A percentile compares a stretch with the other conserved stretches of the same genome.
These are phyloP conservation scores for Philereme vetulata DNA, from an alignment of 2,888 invertebrate genomes.

Conservation along the genomic window DNA sequence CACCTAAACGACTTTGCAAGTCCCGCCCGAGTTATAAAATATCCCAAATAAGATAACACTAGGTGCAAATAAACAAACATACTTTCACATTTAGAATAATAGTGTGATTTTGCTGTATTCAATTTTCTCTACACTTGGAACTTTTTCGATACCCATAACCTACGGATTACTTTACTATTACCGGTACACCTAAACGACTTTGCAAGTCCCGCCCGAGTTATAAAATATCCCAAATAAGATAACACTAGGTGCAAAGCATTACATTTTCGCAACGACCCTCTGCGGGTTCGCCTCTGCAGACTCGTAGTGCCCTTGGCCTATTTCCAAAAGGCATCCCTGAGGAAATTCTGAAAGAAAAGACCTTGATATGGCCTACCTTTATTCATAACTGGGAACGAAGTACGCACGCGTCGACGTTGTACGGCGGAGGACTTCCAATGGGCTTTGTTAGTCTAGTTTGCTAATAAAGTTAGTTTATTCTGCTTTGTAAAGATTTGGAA, in stretches of 20 bases:
- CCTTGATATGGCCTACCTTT: conserved; percentile 14
- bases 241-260: conserved; percentile 18
- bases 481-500: too few relatives aligned
- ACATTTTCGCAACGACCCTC: conserved; percentile 31
- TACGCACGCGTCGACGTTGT: background rate
- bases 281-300: conserved; percentile 14
- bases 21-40: too few relatives aligned
- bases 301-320: conserved; percentile 35
- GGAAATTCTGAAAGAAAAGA: conserved; percentile 19
- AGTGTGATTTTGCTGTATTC: background rate
- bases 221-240: conserved; percentile 17
- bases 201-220: background rate
- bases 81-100: too few relatives aligned
- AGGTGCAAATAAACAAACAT: too few relatives aligned
- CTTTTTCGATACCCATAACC: conserved; percentile 8
- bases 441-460: background rate
- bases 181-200: conserved; percentile 9
- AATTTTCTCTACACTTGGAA: background rate
- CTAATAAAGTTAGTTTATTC: background rate
- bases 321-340: conserved; percentile 32
- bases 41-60: too few relatives aligned
- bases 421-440: background rate
- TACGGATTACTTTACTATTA: background rate
- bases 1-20: too few relatives aligned
- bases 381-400: conserved; percentile 14